Evolutionary conservation across 2,113 vertebrate genomes (phyloP).

Genomic region (Amazona guildingii): DNA sequence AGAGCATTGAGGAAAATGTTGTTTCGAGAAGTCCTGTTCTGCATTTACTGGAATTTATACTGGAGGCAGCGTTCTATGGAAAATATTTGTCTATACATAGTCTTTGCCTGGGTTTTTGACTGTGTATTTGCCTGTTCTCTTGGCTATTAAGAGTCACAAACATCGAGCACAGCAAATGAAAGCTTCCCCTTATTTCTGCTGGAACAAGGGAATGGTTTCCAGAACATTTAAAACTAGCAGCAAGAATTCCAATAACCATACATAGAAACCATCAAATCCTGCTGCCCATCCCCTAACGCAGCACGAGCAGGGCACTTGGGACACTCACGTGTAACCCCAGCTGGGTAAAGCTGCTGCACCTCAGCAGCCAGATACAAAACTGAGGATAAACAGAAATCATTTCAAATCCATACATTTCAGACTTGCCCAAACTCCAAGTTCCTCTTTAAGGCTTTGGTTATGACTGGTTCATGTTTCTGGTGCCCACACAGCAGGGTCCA

Average conservation of each 20-base stretch:
- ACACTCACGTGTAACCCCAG: accelerated
- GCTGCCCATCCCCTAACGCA: too few species aligned
- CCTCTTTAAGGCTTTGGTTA: neutral
- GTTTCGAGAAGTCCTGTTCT: neutral
- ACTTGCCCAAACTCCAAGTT: neutral
- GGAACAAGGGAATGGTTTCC: neutral
- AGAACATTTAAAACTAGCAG: neutral
- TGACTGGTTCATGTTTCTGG: neutral
- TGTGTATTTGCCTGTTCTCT: neutral
- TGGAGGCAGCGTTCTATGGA: neutral
- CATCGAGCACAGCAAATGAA: neutral
- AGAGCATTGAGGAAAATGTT: neutral
- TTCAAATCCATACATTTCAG: neutral
- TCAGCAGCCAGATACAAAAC: neutral
- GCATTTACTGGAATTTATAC: conserved; percentile 15
- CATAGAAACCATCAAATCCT: neutral
- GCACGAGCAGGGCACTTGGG: neutral
- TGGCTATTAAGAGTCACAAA: neutral
- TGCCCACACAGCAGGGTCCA: neutral
- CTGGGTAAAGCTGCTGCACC: neutral
- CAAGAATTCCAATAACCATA: neutral
- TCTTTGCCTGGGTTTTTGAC: neutral
- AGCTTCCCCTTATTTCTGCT: neutral
- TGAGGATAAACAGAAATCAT: accelerated
- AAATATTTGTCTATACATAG: neutral